phyloP scores from a whole-genome alignment of 2,888 invertebrate genomes.

The Marasmarcha lunaedactyla region DNA sequence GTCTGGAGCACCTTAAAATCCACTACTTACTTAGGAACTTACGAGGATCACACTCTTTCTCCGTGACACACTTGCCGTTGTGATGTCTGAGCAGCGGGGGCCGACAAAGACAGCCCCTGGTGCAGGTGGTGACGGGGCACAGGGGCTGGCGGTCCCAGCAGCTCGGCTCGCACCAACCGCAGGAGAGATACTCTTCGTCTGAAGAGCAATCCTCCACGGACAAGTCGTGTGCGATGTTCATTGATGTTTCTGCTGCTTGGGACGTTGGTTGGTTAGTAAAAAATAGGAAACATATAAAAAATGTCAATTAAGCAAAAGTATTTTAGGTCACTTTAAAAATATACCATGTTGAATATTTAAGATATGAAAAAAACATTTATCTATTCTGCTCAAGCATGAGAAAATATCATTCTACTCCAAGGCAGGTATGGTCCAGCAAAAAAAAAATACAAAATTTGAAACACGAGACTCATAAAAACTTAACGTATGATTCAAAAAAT shows the following conservation, averaged over 20 bases:
- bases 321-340: neutral
- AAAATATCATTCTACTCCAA: too few relatives aligned
- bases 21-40: too few relatives aligned
- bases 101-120: constrained; percentile 40
- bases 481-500: too few relatives aligned
- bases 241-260: constrained; percentile 19
- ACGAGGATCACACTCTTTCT: constrained; percentile 33
- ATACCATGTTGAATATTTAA: too few relatives aligned
- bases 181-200: constrained; percentile 40
- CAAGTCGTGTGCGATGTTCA: constrained; percentile 19
- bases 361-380: too few relatives aligned
- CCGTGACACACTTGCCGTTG: constrained; percentile 36
- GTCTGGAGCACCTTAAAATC: too few relatives aligned
- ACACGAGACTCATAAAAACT: too few relatives aligned
- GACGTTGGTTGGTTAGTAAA: neutral
- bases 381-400: too few relatives aligned
- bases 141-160: constrained; percentile 33
- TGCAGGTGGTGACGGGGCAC: constrained; percentile 32
- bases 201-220: constrained; percentile 40
- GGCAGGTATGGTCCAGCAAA: too few relatives aligned
- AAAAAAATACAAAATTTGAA: too few relatives aligned
- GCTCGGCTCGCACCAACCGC: constrained; percentile 50
- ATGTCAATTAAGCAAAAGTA: constrained; percentile 4
- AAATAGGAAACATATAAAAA: constrained; percentile 1
- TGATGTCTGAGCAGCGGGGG: constrained; percentile 42